Conservation (phyloP, 2,113 vertebrate species). For the Crocuta crocuta region DNA sequence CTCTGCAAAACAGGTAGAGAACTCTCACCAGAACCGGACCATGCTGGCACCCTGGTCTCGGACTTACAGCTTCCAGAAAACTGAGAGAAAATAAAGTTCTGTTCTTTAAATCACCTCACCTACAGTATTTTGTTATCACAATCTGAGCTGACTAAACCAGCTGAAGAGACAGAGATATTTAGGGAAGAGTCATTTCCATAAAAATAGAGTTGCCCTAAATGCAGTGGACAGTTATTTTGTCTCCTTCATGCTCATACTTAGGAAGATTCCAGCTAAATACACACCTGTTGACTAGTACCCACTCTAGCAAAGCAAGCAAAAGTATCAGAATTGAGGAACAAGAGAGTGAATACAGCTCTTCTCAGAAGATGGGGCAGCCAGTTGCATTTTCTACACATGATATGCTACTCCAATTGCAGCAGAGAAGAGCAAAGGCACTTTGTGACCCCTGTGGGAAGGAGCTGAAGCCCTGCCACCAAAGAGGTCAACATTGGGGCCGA, state of each 20-base stretch:
- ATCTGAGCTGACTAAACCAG: neutral
- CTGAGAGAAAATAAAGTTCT: neutral
- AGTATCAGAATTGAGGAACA: neutral
- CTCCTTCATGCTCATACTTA: neutral
- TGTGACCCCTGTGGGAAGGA: neutral
- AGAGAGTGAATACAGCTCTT: neutral
- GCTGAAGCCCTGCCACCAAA: rapidly evolving
- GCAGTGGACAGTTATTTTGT: neutral
- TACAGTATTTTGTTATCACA: neutral
- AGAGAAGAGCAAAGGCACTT: neutral
- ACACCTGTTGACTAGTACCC: neutral
- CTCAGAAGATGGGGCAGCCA: neutral
- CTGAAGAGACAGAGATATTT: neutral
- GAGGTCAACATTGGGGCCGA: neutral
- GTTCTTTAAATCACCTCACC: neutral
- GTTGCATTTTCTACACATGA: neutral
- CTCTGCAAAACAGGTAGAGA: neutral
- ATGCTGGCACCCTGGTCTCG: neutral
- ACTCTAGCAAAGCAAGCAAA: neutral
- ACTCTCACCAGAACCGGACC: neutral
- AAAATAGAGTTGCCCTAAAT: neutral
- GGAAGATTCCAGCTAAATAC: constrained; percentile 12
- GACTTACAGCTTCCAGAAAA: neutral
- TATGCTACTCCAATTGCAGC: neutral
- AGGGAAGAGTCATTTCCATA: neutral